Evolutionary conservation across 2,797 vertebrate species (phyloP), one percentile per base, ranked within the genome.

Genomic region (Trematomus bernacchii): DNA sequence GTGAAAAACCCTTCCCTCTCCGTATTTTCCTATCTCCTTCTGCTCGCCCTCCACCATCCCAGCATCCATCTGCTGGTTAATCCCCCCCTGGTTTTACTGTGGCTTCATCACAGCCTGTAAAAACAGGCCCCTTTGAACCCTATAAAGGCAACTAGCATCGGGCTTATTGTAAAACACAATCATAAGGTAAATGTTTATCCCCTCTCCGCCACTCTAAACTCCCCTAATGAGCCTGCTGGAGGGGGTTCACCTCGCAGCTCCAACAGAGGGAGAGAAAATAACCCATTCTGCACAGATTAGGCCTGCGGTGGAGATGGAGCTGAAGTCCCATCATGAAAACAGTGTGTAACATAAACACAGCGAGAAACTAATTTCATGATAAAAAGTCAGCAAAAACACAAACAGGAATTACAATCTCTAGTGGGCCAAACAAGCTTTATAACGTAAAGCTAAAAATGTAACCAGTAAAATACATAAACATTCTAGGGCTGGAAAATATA

Each of bases 151-250:
- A 93, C 84, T 85, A 95, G 93, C 94, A 95, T 91, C 92, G 89
- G 93, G 96, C 95, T 96, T 95, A 96, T 93, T 96, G 95, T 97
- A 97, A 96, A 97, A 96, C 96, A 96, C 93, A 94, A 95, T 96
- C 94, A 93, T 92, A 96, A 95, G 93, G 93, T 95, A 97, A 96
- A 97, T 96, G 96, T 96, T 96, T 96, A 96, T 93, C 95, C 87
- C 96, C 95, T 95, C 85, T 77, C 91, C 85, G 87, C 93, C 87
- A 92, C 94, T 96, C 95, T 95, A 92, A 89, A 94, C 93, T 94
- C 95, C 93, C 92, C 93, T 96, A 97, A 97, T 94, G 94, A 96
- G 92, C 93, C 92, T 86, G 91, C 84, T 79, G 85, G 85, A 87
- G 78, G 79, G 81, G 60, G 70, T 83, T 82, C 73, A 77, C 71